Evolutionary conservation across 2,888 invertebrate species (phyloP), one percentile per base, ranked within the genome.

Genomic region (Leptogaster cylindrica): DNA sequence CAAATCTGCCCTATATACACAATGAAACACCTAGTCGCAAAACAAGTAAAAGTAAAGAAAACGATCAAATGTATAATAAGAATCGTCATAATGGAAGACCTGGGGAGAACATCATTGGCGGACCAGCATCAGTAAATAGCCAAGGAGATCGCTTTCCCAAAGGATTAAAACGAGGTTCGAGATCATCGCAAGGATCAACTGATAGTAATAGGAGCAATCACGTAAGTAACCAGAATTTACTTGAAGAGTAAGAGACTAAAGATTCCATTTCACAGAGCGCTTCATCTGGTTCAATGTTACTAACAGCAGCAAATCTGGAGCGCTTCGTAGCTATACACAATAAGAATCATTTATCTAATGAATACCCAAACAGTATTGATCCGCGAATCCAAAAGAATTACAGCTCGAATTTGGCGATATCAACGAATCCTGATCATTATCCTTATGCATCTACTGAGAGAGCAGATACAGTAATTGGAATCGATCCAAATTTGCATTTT

Each of bases 151-250:
- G n/a, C n/a, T n/a, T n/a, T n/a, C n/a, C n/a, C n/a, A n/a, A n/a
- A n/a, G 66, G 65, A 14, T 73, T 75, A 48, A 81, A 81, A 73
- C 75, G 84, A 73, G 84, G 87, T 75, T 87, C 87, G 70, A 84
- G 86, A 74, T 84, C 85, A 74, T 87, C 87, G 48, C 86, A 87
- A 77, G 87, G 90, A 74, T 91, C 91, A 71, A 88, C 88, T 68
- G 86, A 85, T 68, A 87, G 89, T 78, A 89, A 88, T 80, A 88
- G 88, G 77, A 90, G 92, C 81, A 90, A 91, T 76, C 90, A 91
- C 83, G 92, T 92, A 84, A 86, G 85, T 78, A 8, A 46, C 7
- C 44, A 14, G 18, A 5, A 28, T 46, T 63, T 10, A 25, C 14
- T 23, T 7, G 14, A 14, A n/a, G n/a, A 41, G 14, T 41, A 12